A percentile compares a stretch with the other conserved stretches of the same genome.
Conservation (phyloP, 2,888 invertebrate genomes). For the Nomada fucata region DNA sequence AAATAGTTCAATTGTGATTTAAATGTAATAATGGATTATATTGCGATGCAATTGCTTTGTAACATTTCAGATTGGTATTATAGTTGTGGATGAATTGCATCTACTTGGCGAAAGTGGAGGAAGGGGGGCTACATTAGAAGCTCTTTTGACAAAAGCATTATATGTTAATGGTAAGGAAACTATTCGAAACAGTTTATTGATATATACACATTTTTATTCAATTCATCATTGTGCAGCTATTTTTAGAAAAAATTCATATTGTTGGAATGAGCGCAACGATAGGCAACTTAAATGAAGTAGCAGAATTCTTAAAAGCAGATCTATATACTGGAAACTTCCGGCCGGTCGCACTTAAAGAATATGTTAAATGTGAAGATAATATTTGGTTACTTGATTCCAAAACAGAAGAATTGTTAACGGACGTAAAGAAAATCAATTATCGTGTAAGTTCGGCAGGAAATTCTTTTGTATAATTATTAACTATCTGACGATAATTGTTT, state of each 20-base stretch:
- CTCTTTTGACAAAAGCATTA: slow-evolving; percentile 91
- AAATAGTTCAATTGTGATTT: slow-evolving; percentile 2
- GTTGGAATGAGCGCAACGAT: slow-evolving; percentile 99
- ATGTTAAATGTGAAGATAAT: slow-evolving; percentile 90
- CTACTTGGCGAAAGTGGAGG: slow-evolving; percentile 93
- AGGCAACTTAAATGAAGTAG: slow-evolving; percentile 93
- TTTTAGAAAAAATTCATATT: slow-evolving; percentile 90
- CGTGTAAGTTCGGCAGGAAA: slow-evolving; percentile 79
- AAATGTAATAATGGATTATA: not conserved
- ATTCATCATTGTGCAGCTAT: slow-evolving; percentile 12
- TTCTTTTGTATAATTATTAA: slow-evolving; percentile 15
- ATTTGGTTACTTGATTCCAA: slow-evolving; percentile 86
- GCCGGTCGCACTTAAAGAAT: slow-evolving; percentile 94
- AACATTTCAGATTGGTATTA: slow-evolving; percentile 79
- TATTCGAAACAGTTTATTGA: slow-evolving; percentile 39
- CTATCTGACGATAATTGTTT: slow-evolving; percentile 57
- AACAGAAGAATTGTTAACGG: slow-evolving; percentile 85
- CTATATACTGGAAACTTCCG: slow-evolving; percentile 94
- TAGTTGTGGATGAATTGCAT: slow-evolving; percentile 96
- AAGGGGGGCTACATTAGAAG: slow-evolving; percentile 94
- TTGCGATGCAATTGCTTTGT: not conserved
- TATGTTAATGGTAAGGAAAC: slow-evolving; percentile 87
- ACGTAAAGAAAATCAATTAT: slow-evolving; percentile 85
- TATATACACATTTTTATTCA: slow-evolving; percentile 1
- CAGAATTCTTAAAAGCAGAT: slow-evolving; percentile 92